A percentile compares a stretch with the other conserved stretches of the same genome.
These are phyloP conservation scores for Sarcophilus harrisii DNA, from an alignment of 2,797 vertebrate species.

Conservation along the genomic window DNA sequence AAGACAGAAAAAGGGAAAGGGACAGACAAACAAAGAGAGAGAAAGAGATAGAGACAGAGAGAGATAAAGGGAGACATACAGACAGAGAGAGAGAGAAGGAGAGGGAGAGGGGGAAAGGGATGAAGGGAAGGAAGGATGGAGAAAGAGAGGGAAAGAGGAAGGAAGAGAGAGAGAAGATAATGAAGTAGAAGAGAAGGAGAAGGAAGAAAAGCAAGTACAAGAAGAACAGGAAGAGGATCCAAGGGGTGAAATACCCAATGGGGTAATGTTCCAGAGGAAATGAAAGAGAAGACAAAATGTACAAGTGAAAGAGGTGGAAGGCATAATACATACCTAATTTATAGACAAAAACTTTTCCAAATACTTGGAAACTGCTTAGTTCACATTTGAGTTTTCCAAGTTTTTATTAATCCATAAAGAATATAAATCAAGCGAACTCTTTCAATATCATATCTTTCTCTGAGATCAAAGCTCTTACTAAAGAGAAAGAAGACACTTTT, in stretches of 20 bases:
- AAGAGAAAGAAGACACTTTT: constrained; percentile 50
- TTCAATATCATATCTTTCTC: constrained; percentile 63
- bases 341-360: constrained; percentile 3
- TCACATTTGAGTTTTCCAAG: constrained; percentile 9
- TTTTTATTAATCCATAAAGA: background rate
- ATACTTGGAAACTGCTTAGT: constrained; percentile 32
- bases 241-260: background rate
- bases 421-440: constrained; percentile 53
- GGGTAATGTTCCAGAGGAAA: background rate
- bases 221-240: background rate
- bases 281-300: background rate
- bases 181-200: no score
- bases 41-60: no score
- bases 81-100: no score
- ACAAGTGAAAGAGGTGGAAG: background rate
- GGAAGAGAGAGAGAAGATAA: no score
- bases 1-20: background rate
- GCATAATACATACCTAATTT: background rate
- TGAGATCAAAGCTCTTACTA: constrained; percentile 70
- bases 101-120: no score
- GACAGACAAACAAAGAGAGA: rapidly evolving
- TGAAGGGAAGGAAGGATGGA: no score
- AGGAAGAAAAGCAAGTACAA: no score
- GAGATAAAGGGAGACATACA: background rate
- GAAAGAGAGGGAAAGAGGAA: no score